Conservation (phyloP, 2,797 vertebrate species). For the Lepus oiostolus region DNA sequence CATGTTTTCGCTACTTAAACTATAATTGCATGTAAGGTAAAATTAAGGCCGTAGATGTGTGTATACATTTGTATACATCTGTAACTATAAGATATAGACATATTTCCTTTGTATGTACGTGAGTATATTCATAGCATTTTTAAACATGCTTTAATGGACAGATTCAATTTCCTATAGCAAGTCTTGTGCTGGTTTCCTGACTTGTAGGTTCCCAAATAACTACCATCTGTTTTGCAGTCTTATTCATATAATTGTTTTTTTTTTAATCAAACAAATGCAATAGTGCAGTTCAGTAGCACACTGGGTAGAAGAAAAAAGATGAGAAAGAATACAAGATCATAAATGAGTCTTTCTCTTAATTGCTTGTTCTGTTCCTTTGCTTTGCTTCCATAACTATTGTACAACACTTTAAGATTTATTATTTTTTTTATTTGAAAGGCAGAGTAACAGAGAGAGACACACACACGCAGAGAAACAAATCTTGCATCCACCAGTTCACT, state of each 20-base stretch:
- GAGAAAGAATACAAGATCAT: not conserved
- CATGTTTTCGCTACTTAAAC: constrained; percentile 14
- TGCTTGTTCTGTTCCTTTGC: not conserved
- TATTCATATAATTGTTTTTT: constrained; percentile 19
- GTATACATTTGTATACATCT: not conserved
- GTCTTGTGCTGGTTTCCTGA: not conserved
- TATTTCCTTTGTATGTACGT: not conserved
- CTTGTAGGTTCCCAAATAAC: not conserved
- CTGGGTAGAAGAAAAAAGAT: not conserved
- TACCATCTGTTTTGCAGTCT: constrained; percentile 25
- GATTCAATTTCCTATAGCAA: not conserved
- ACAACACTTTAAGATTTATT: not conserved
- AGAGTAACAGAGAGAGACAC: too few species aligned
- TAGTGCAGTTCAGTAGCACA: not conserved
- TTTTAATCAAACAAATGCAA: not conserved
- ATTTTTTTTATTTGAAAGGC: too few species aligned
- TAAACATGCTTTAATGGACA: constrained; percentile 27
- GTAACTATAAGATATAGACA: not conserved
- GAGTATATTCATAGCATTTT: constrained; percentile 16
- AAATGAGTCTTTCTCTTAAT: not conserved
- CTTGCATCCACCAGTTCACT: too few species aligned
- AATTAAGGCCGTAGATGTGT: not conserved
- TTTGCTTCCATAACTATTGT: not conserved
- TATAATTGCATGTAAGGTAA: not conserved
- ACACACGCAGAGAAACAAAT: too few species aligned